Evolutionary conservation across 1,140 invertebrate species (phyloP), one percentile per base, ranked within the genome.

Genomic region (Vollenhovia emeryi): DNA sequence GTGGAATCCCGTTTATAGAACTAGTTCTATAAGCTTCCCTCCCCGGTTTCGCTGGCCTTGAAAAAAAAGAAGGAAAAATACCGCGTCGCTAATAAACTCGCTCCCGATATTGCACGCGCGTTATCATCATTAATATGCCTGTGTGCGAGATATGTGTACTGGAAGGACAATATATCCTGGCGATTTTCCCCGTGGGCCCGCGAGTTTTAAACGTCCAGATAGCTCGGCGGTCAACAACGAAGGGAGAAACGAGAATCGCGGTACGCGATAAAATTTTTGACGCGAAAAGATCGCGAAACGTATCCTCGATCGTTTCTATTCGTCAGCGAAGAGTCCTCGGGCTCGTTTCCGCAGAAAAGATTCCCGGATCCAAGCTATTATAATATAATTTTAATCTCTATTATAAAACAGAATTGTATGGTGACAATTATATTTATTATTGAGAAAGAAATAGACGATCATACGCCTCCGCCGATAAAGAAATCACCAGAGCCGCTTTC

Each of bases 1-100:
- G 76, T 24, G 66, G 64, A 82, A 82, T 82, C 78, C 55, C 78
- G 50, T 73, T 82, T 82, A 73, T 57, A 45, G 78, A 82, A 82
- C 78, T 82, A 82, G 66, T 82, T 59, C 50, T 30, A 57, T 71
- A 43, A 36, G 24, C 24, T 45, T 55, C 11, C 64, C 50, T 13
- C 18, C 21, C 15, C 24, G 21, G n/a, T 30, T 50, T 43, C 18
- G 27, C n/a, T 57, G 52, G 27, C 78, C 78, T 71, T 82, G 78
- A 59, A 73, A 71, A 45, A n/a, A n/a, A n/a, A n/a, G n/a, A n/a
- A 82, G 36, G 36, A 36, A 82, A 71, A 80, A 69, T 71, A 80
- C 11, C 3, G 62, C 78, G 24, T 50, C 30, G 15, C 7, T 69
- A 69, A 71, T 71, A 69, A 80, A 80, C 55, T 43, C 24, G 11